Evolutionary conservation across 2,113 vertebrate species (phyloP), one percentile per base, ranked within the genome.

Genomic region (Hassar affinis): DNA sequence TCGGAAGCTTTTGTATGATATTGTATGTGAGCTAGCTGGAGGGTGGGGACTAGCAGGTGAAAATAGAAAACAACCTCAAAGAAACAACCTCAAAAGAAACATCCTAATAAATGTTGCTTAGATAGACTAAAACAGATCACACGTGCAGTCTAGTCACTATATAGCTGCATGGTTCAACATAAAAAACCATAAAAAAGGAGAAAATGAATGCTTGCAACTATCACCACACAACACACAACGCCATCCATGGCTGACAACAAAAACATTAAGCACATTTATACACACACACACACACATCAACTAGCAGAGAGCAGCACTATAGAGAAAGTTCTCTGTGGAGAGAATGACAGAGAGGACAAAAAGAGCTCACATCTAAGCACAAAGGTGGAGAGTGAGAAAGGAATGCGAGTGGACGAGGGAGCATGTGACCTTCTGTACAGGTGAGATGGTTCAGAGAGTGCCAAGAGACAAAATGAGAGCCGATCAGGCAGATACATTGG

Each of bases 341-440:
- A 59, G 75, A 49, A 62, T 52, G 33, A 76, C 66, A 49, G 51
- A 75, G 52, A 12, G 25, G 30, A 76, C 62, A 61, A 85, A 71
- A 83, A 54, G 9, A 68, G 66, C 68, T 79, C 61, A 76, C 33
- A 80, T 75, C 66, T 74, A 79, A 79, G 59, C 77, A 85, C 66
- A 87, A 82, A 77, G 71, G 35, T 9, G 47, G 15, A 86, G 61
- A 33, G 82, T 45, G 80, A 74, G n/a, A 69, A 80, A 79, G 75
- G 62, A 88, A 84, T 90, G 27, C 89, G 85, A 72, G 85, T 78
- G n/a, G 85, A 78, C 25, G 85, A 91, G 9, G 91, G 82, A 92
- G 90, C 91, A 92, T 14, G 91, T 89, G 86, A 92, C 88, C 78
- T 80, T 92, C 90, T 93, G 89, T 80, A 22, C 80, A 80, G 69